Evolutionary conservation across 1,140 invertebrate genomes (phyloP).

Genomic region (Aphidius gifuensis): DNA sequence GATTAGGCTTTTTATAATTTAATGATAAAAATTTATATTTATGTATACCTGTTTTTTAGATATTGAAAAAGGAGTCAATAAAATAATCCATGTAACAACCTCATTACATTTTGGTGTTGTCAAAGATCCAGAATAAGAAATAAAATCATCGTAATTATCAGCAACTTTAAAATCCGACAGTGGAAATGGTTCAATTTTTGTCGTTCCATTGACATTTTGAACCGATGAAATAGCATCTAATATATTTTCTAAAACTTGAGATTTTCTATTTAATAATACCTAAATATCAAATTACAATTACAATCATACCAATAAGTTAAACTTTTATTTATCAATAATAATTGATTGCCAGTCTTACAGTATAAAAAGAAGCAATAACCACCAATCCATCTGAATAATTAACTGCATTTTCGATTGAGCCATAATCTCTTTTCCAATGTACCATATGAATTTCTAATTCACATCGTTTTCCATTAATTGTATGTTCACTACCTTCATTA

Average conservation of each 20-base stretch:
- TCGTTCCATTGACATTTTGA: neutral
- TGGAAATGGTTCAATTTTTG: constrained; percentile 20
- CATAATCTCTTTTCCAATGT: constrained; percentile 42
- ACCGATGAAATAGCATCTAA: neutral
- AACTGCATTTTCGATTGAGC: constrained; percentile 35
- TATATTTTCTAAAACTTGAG: neutral
- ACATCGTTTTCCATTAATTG: constrained; percentile 62
- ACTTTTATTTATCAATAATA: neutral
- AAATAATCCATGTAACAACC: too few relatives aligned
- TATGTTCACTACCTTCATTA: constrained; percentile 79
- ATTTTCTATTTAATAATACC: constrained; percentile 2
- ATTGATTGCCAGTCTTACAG: constrained; percentile 30
- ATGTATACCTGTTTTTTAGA: too few relatives aligned
- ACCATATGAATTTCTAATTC: constrained; percentile 51
- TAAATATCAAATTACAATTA: constrained; percentile 6
- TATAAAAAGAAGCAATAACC: constrained; percentile 43
- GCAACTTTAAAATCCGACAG: constrained; percentile 13
- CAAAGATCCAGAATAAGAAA: neutral
- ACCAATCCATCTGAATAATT: constrained; percentile 42
- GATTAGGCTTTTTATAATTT: too few relatives aligned
- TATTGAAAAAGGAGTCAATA: too few relatives aligned
- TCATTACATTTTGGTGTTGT: too few relatives aligned
- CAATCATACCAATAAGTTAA: neutral
- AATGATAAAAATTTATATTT: too few relatives aligned
- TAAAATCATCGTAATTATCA: constrained; percentile 52